Percentiles rank a stretch among this genome's conserved stretches.
Conservation (phyloP, 2,888 invertebrate genomes). For the Andrena bicolor region DNA sequence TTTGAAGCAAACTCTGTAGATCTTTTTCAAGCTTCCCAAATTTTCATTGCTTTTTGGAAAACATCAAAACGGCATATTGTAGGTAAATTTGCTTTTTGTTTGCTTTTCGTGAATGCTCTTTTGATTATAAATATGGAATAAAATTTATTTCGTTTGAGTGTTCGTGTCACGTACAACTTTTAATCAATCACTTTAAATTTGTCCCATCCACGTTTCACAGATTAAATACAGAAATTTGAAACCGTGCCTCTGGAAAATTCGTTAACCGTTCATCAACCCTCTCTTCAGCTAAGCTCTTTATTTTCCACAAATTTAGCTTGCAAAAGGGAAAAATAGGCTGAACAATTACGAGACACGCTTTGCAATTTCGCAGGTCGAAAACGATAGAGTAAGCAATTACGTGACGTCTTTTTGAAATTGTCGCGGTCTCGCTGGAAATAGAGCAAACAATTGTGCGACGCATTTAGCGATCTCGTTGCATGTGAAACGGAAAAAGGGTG, state of each 20-base stretch:
- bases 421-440: conserved; percentile 13
- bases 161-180: neutral
- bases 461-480: neutral
- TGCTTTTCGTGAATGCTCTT: no score
- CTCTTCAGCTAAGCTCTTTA: neutral
- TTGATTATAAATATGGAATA: no score
- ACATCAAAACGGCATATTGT: no score
- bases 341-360: conserved; percentile 34
- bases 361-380: conserved; percentile 9
- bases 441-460: neutral
- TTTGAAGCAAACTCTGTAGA: no score
- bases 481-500: no score
- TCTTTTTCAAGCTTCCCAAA: no score
- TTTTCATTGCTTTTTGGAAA: no score
- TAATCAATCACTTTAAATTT: neutral
- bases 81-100: no score
- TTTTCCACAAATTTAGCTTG: conserved; percentile 6
- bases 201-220: neutral
- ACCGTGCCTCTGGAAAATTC: neutral
- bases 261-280: neutral
- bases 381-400: conserved; percentile 58
- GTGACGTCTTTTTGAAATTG: conserved; percentile 27
- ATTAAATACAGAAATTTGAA: neutral
- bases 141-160: neutral
- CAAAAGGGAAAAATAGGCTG: neutral